Evolutionary conservation across 2,113 vertebrate species (phyloP), one percentile per base, ranked within the genome.

Genomic region (Mungos mungo): DNA sequence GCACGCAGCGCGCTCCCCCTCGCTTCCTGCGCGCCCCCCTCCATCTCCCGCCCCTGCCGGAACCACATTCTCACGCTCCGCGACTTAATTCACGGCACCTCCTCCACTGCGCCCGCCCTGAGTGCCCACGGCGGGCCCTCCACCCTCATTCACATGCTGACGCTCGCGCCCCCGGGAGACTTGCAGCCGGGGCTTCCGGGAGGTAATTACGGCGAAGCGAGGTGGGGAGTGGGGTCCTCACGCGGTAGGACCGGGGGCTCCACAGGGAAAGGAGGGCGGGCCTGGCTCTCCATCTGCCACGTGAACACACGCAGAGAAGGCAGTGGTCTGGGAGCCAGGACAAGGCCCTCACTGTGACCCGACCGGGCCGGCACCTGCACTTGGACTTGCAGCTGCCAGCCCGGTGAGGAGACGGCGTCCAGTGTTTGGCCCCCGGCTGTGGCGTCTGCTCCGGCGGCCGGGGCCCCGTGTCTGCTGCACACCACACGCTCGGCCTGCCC

Each of bases 401-500:
- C 4, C 52, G 4, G 41, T 5, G 45, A 23, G 18, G 0, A 11
- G 57, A 60, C 19, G 21, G 19, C 0, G 3, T 13, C 14, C 2
- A 1, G 3, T 7, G 18, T 25, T 21, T 31, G 1, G 35, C 6
- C 9, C 0, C 25, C 47, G 7, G 23, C 1, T 1, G 0, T 0
- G 19, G 14, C 0, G 6, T 1, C 10, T 11, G 45, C 23, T 12
- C 15, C 0, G 1, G 54, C 27, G 9, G 72, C 52, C 63, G 2
- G 11, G 11, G 74, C 80, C 4, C 23, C 47, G 19, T 7, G 14
- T n/a, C 31, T 0, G 31, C 23, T 41, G 9, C 29, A 81, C 47
- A 31, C 8, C 4, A 0, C 72, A 52, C 15, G 3, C 71, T 16
- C 4, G 3, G 1, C 3, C 0, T 0, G 1, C 1, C 0, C 25